These are phyloP conservation scores for Coelinius sp. DNA, from an alignment of 2,888 invertebrate species.

Conservation along the genomic window DNA sequence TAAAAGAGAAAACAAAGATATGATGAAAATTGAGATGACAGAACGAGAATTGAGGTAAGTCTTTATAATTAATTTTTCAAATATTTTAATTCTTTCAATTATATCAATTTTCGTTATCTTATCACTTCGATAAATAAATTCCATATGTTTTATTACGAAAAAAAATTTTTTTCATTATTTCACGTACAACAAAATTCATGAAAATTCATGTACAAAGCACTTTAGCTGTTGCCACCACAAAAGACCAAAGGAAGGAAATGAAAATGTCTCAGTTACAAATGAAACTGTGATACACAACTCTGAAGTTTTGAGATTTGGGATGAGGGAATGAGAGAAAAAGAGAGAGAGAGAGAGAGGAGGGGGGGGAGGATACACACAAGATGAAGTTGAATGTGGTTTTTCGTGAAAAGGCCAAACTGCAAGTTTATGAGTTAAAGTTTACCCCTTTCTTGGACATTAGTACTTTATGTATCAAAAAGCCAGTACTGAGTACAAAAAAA, in stretches of 20 bases:
- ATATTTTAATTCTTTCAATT: too few species aligned
- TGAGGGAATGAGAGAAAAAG: too few species aligned
- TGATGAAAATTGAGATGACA: background rate
- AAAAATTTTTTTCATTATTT: too few species aligned
- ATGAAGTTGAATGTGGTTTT: slow-evolving; percentile 23
- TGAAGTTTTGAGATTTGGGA: slow-evolving; percentile 3
- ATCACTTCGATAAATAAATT: too few species aligned
- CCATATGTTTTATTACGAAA: too few species aligned
- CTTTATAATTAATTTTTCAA: background rate
- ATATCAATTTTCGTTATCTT: too few species aligned
- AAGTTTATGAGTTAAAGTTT: slow-evolving; percentile 19
- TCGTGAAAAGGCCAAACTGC: slow-evolving; percentile 10
- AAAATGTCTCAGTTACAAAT: slow-evolving; percentile 21
- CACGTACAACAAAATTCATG: too few species aligned
- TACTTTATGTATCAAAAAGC: too few species aligned
- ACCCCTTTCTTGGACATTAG: background rate
- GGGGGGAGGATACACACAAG: background rate
- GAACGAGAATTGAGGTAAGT: background rate
- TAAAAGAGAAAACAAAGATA: too few species aligned
- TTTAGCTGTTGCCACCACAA: background rate
- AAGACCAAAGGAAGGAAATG: slow-evolving; percentile 5
- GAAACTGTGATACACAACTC: slow-evolving; percentile 5
- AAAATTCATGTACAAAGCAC: background rate
- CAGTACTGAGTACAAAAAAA: background rate
- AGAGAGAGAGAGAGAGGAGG: background rate